These are phyloP conservation scores for Glaucidium brasilianum DNA, from an alignment of 2,113 vertebrate genomes.

Conservation along the genomic window DNA sequence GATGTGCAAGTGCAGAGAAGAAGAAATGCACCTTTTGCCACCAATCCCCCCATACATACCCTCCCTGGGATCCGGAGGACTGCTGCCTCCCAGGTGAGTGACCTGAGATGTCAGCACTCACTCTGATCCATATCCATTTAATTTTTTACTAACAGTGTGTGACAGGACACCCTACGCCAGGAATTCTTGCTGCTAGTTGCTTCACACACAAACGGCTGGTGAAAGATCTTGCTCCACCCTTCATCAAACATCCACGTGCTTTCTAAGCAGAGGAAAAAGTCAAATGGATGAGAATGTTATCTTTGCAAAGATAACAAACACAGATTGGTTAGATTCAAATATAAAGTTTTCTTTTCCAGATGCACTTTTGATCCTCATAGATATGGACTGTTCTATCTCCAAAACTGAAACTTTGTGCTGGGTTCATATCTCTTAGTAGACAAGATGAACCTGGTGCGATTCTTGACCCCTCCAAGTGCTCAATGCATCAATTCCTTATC, in stretches of 20 bases:
- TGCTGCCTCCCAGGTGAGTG: too few relatives aligned
- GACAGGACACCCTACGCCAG: not conserved
- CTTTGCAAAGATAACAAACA: not conserved
- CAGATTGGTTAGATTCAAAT: not conserved
- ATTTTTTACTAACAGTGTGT: not conserved
- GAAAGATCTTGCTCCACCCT: not conserved
- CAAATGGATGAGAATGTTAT: not conserved
- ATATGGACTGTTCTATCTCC: not conserved
- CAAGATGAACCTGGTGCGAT: too few relatives aligned
- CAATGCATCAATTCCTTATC: not conserved
- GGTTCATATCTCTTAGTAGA: not conserved
- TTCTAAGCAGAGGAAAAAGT: not conserved
- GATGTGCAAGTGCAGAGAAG: not conserved
- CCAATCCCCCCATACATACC: too few relatives aligned
- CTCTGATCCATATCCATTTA: not conserved
- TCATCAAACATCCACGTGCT: not conserved
- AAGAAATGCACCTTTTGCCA: not conserved
- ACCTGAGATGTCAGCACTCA: not conserved
- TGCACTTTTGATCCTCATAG: not conserved
- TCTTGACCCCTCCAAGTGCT: not conserved
- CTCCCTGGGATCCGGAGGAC: not conserved
- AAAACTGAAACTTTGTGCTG: not conserved
- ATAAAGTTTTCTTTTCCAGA: not conserved
- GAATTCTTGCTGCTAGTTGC: not conserved
- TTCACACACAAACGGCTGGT: accelerated